Evolutionary conservation across 2,888 invertebrate genomes (phyloP).

Genomic region (Trimorus sp.): DNA sequence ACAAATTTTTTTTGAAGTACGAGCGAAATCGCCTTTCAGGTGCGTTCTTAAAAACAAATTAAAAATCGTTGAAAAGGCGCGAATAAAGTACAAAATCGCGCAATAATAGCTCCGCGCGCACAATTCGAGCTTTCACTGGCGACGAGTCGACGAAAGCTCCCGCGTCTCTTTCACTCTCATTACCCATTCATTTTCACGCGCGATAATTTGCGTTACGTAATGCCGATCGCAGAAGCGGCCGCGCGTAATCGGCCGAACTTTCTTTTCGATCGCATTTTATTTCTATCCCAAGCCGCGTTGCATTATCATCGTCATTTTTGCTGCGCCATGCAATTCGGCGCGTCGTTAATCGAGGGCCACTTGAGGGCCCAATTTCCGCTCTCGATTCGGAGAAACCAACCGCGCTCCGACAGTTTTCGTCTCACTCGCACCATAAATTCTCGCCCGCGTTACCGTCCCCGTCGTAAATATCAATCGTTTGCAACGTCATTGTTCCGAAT

Average conservation of each 20-base stretch:
- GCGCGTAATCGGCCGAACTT: constrained; percentile 49
- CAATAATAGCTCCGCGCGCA: constrained; percentile 38
- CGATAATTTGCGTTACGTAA: constrained; percentile 52
- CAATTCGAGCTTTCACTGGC: constrained; percentile 61
- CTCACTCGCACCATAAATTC: constrained; percentile 12
- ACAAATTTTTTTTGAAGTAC: too few species aligned
- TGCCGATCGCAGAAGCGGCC: constrained; percentile 34
- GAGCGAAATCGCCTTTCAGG: too few species aligned
- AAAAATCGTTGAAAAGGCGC: too few species aligned
- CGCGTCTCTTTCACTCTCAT: constrained; percentile 41
- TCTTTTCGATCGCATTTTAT: constrained; percentile 59
- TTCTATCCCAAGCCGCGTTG: constrained; percentile 42
- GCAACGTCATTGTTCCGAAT: constrained; percentile 19
- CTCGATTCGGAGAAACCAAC: constrained; percentile 55
- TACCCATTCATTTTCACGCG: constrained; percentile 55
- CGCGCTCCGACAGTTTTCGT: too few species aligned
- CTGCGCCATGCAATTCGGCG: constrained; percentile 50
- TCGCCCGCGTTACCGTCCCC: constrained; percentile 1
- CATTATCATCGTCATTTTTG: constrained; percentile 62
- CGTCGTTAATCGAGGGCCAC: constrained; percentile 43
- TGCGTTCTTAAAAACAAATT: too few species aligned
- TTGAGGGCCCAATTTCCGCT: constrained; percentile 32
- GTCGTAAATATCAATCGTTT: constrained; percentile 32
- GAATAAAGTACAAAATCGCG: too few species aligned
- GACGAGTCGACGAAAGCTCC: constrained; percentile 54